phyloP scores from a whole-genome alignment of 2,113 vertebrate species.

The Peucedramus taeniatus region DNA sequence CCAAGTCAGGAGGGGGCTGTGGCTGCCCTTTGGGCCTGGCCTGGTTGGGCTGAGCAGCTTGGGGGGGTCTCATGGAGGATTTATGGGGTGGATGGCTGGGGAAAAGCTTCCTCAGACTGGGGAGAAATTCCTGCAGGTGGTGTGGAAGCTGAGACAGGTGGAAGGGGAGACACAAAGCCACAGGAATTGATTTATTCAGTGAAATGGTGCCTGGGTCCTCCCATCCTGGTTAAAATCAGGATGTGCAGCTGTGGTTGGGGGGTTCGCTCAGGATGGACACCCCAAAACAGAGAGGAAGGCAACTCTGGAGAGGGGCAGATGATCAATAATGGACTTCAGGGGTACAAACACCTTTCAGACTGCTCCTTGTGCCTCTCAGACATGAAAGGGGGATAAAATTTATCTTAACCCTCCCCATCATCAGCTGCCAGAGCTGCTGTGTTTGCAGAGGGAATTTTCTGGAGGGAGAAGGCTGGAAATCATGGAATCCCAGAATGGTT shows the following conservation, averaged over 20 bases:
- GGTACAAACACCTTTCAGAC: neutral
- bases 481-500: neutral
- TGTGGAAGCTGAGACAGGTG: fast-evolving
- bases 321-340: neutral
- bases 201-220: neutral
- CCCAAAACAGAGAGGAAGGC: neutral
- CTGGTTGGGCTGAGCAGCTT: neutral
- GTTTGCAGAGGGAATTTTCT: neutral
- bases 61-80: fast-evolving
- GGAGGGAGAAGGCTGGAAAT: neutral
- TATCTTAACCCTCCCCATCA: neutral
- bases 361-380: neutral
- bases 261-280: neutral
- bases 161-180: too few species aligned
- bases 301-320: neutral
- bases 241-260: neutral
- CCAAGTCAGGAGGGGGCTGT: neutral
- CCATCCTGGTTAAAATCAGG: neutral
- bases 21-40: neutral
- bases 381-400: neutral
- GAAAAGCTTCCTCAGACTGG: neutral
- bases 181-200: neutral
- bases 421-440: neutral
- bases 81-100: neutral
- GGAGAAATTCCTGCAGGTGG: neutral